Conservation (phyloP, 2,113 vertebrate genomes). For the Nibea albiflora region DNA sequence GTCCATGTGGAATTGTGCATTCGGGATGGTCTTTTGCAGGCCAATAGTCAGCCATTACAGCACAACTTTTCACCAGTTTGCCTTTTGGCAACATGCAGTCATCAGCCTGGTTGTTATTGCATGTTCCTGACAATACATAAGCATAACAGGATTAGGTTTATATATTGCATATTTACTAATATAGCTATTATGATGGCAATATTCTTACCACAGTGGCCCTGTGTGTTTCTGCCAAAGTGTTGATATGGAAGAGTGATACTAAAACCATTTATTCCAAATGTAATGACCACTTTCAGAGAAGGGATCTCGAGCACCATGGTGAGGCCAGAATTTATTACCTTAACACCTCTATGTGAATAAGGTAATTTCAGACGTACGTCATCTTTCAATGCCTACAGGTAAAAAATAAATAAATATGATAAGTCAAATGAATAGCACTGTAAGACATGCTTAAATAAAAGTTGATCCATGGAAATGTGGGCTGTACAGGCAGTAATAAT, state of each 20-base stretch:
- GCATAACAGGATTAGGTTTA: slow-evolving; percentile 3
- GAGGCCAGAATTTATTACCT: slow-evolving; percentile 84
- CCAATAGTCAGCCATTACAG: slow-evolving; percentile 91
- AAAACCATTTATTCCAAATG: slow-evolving; percentile 91
- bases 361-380: slow-evolving; percentile 61
- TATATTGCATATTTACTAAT: slow-evolving; percentile 1
- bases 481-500: background rate
- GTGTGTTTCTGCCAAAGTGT: slow-evolving; percentile 90
- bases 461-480: no score
- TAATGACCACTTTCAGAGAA: slow-evolving; percentile 79
- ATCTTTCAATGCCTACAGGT: slow-evolving; percentile 67
- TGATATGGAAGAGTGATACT: slow-evolving; percentile 85
- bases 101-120: slow-evolving; percentile 88
- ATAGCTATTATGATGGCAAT: background rate
- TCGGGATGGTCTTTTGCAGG: slow-evolving; percentile 83
- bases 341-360: slow-evolving; percentile 77
- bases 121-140: slow-evolving; percentile 85
- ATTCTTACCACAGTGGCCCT: slow-evolving; percentile 93
- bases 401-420: background rate
- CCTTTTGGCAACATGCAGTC: slow-evolving; percentile 90
- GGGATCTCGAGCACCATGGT: slow-evolving; percentile 87
- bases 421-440: background rate
- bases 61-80: slow-evolving; percentile 81
- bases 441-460: background rate
- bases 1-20: slow-evolving; percentile 78